These are phyloP conservation scores for Pinna nobilis DNA, from an alignment of 1,140 invertebrate species.

Conservation along the genomic window DNA sequence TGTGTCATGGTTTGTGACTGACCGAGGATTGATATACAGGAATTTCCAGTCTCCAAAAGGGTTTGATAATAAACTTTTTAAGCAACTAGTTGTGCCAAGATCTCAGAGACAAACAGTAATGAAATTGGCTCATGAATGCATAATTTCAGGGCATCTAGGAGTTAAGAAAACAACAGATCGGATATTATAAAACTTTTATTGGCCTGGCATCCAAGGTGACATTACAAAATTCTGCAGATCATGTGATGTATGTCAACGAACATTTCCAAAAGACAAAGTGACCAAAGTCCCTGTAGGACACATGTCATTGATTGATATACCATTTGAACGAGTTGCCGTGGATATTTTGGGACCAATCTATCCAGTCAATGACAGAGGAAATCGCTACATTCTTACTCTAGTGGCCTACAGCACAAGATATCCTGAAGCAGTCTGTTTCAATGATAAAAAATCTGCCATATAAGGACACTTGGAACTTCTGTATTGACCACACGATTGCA, in stretches of 20 bases:
- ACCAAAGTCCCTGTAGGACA: conserved; percentile 34
- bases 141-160: conserved; percentile 39
- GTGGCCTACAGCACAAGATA: conserved; percentile 3
- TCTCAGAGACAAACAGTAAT: conserved; percentile 21
- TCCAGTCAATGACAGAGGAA: conserved; percentile 33
- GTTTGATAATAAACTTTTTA: neutral
- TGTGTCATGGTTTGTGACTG: neutral
- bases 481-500: conserved; percentile 70
- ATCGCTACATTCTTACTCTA: conserved; percentile 45
- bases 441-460: conserved; percentile 64
- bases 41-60: conserved; percentile 1
- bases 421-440: neutral
- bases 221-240: conserved; percentile 36
- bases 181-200: conserved; percentile 40
- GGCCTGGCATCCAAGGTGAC: conserved; percentile 41
- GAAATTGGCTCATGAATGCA: conserved; percentile 40
- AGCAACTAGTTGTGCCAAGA: conserved; percentile 19
- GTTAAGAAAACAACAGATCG: conserved; percentile 26
- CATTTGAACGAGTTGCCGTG: conserved; percentile 42
- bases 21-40: conserved; percentile 10
- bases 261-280: conserved; percentile 38
- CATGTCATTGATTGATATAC: conserved; percentile 37
- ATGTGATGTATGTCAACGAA: conserved; percentile 47
- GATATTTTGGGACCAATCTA: conserved; percentile 36
- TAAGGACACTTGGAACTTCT: conserved; percentile 71